phyloP scores from a whole-genome alignment of 2,113 vertebrate species.

The Diglossa brunneiventris region DNA sequence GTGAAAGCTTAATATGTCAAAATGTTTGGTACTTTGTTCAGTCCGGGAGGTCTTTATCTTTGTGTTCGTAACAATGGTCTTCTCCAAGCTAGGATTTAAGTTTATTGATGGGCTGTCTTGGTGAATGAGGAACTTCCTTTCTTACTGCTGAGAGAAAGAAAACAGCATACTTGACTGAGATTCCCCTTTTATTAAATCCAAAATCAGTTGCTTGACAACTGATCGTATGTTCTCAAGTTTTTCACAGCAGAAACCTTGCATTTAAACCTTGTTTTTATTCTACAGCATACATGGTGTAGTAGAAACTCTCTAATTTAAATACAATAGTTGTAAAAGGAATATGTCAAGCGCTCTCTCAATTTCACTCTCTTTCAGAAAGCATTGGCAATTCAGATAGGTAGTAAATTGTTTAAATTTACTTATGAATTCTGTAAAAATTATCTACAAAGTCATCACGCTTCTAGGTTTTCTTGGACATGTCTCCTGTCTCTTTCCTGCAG shows the following conservation, averaged over 20 bases:
- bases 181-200: neutral
- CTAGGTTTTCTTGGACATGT: neutral
- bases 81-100: neutral
- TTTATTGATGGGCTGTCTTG: constrained; percentile 3
- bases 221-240: neutral
- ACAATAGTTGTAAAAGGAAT: neutral
- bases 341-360: neutral
- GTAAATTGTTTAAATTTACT: neutral
- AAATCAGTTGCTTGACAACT: neutral
- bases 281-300: neutral
- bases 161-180: neutral
- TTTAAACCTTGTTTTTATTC: neutral
- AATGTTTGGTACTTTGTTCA: constrained; percentile 25
- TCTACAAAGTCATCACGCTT: neutral
- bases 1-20: constrained; percentile 1
- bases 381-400: neutral
- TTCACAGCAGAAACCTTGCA: neutral
- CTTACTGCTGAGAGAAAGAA: neutral
- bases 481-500: neutral
- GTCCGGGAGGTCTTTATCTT: constrained; percentile 5
- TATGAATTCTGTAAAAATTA: neutral
- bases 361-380: neutral
- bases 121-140: neutral
- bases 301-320: neutral
- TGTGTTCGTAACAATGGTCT: neutral